A percentile compares a stretch with the other conserved stretches of the same genome.
Conservation (phyloP, 2,113 vertebrate species). For the Dunckerocampus dactyliophorus region DNA sequence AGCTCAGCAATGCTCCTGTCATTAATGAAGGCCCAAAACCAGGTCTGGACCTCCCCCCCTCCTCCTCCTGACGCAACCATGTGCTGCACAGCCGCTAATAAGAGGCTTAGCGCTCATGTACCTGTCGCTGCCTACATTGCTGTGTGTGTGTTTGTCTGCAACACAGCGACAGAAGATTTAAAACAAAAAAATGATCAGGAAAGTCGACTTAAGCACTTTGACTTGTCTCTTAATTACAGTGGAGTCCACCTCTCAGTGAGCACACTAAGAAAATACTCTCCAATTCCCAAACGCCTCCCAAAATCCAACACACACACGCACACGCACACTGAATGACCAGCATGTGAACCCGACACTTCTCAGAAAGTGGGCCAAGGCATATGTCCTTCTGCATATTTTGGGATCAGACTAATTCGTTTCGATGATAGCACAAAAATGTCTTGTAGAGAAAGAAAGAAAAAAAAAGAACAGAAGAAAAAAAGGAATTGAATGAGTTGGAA, state of each 20-base stretch:
- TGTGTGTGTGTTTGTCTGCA: constrained; percentile 17
- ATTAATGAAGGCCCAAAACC: constrained; percentile 72
- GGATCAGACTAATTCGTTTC: constrained; percentile 71
- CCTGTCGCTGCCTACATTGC: constrained; percentile 26
- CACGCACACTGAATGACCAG: constrained; percentile 41
- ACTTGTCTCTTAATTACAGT: constrained; percentile 63
- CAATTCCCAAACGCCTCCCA: constrained; percentile 45
- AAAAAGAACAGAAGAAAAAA: constrained; percentile 5
- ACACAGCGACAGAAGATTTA: constrained; percentile 34
- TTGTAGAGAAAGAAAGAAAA: constrained; percentile 25
- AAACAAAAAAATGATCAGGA: constrained; percentile 38
- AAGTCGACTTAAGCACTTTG: constrained; percentile 66
- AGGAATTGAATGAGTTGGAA: constrained; percentile 25
- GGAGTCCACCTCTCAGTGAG: constrained; percentile 59
- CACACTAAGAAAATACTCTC: constrained; percentile 57
- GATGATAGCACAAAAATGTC: constrained; percentile 64
- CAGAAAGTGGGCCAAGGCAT: constrained; percentile 67
- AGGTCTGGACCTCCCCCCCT: constrained; percentile 68
- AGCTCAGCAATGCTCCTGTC: constrained; percentile 60
- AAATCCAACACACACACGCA: constrained; percentile 36
- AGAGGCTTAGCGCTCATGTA: constrained; percentile 68
- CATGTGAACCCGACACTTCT: constrained; percentile 52
- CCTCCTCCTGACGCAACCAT: constrained; percentile 53
- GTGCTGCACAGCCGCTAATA: constrained; percentile 60
- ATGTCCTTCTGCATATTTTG: constrained; percentile 63